These are phyloP conservation scores for Cotesia chilonis DNA, from an alignment of 1,140 invertebrate species.

Conservation along the genomic window DNA sequence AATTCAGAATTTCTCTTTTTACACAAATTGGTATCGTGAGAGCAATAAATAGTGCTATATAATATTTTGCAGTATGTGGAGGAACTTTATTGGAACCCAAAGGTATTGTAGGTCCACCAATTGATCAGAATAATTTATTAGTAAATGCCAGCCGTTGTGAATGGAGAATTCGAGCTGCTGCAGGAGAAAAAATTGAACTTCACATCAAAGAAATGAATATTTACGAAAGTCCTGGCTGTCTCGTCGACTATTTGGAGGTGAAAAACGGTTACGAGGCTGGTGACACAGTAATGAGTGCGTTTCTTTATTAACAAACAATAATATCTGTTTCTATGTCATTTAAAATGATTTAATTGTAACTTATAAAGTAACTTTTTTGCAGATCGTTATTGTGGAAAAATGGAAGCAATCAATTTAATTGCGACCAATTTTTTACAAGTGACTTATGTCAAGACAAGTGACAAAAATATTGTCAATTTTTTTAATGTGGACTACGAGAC, in stretches of 20 bases:
- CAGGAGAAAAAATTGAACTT: conserved; percentile 92
- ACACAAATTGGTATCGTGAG: too few species aligned
- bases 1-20: too few species aligned
- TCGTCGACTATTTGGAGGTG: conserved; percentile 90
- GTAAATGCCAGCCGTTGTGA: conserved; percentile 80
- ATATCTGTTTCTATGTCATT: too few species aligned
- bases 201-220: conserved; percentile 93
- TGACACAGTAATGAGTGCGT: conserved; percentile 76
- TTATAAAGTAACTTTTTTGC: too few species aligned
- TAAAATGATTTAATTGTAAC: too few species aligned
- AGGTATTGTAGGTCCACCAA: conserved; percentile 82
- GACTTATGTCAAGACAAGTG: conserved; percentile 78
- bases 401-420: conserved; percentile 75
- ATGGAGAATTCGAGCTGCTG: conserved; percentile 97
- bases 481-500: conserved; percentile 88
- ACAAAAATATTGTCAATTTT: conserved; percentile 73
- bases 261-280: conserved; percentile 94
- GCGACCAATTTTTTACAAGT: conserved; percentile 83
- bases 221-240: conserved; percentile 85
- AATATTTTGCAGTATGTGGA: conserved; percentile 61
- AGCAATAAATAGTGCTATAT: too few species aligned
- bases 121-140: conserved; percentile 69
- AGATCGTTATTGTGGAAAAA: too few species aligned
- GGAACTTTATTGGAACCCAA: conserved; percentile 90
- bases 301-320: neutral